phyloP scores from a whole-genome alignment of 92 coral and sea anemone species.

The Metridium senile region DNA sequence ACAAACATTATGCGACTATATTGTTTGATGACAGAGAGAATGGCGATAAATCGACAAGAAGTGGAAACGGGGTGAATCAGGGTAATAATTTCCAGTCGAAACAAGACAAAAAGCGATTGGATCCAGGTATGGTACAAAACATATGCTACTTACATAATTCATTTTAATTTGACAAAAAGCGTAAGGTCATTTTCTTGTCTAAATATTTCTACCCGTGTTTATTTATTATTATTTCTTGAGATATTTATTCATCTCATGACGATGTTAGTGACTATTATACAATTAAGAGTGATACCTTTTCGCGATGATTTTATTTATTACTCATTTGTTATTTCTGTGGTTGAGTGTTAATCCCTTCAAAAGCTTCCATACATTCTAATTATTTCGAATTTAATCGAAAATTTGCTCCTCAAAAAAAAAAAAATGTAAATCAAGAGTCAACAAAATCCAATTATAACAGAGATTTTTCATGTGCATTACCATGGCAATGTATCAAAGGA shows the following conservation, averaged over 20 bases:
- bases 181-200: not conserved
- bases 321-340: too few relatives aligned
- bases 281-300: too few relatives aligned
- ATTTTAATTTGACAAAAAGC: not conserved
- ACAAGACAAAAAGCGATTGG: not conserved
- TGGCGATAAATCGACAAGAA: not conserved
- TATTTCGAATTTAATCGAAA: too few relatives aligned
- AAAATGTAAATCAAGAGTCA: not conserved
- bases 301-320: too few relatives aligned
- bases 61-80: not conserved
- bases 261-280: too few relatives aligned
- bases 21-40: conserved; percentile 38
- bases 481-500: not conserved
- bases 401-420: too few relatives aligned
- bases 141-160: not conserved
- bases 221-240: too few relatives aligned
- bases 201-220: too few relatives aligned
- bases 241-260: too few relatives aligned
- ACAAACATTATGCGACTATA: conserved; percentile 71
- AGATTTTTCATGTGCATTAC: not conserved
- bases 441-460: not conserved
- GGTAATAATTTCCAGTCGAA: not conserved
- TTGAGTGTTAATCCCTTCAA: too few relatives aligned
- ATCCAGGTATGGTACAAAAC: too few relatives aligned
- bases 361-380: too few relatives aligned